phyloP scores from a whole-genome alignment of 2,797 vertebrate genomes.

The Cuculus canorus region DNA sequence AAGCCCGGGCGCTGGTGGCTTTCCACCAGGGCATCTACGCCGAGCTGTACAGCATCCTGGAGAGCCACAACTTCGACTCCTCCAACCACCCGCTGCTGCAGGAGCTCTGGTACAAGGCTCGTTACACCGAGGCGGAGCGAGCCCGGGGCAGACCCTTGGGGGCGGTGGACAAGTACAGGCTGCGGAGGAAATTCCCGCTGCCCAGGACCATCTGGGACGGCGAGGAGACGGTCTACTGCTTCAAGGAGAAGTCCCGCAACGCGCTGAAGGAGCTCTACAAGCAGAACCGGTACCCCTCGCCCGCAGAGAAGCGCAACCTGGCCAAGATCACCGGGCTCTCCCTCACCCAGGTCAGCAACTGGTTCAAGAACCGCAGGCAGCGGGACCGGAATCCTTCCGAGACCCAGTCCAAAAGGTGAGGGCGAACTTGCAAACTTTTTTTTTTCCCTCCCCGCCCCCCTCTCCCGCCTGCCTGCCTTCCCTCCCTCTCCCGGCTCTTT shows the following conservation, averaged over 20 bases:
- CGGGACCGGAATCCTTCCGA: conserved; percentile 96
- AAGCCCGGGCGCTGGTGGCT: conserved; percentile 96
- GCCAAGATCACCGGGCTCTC: conserved; percentile 98
- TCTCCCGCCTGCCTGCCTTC: conserved; percentile 27
- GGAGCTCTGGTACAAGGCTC: conserved; percentile 98
- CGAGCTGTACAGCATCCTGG: conserved; percentile 96
- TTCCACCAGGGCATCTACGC: conserved; percentile 96
- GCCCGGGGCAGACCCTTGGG: conserved; percentile 95
- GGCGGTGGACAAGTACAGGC: conserved; percentile 98
- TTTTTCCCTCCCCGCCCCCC: conserved; percentile 51
- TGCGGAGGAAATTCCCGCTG: conserved; percentile 95
- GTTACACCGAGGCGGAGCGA: conserved; percentile 97
- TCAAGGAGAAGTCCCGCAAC: conserved; percentile 98
- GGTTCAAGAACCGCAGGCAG: conserved; percentile 99
- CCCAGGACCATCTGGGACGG: conserved; percentile 99
- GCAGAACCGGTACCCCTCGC: conserved; percentile 96
- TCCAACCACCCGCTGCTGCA: conserved; percentile 95
- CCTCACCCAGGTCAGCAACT: conserved; percentile 99
- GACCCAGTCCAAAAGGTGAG: conserved; percentile 96
- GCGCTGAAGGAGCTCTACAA: conserved; percentile 98
- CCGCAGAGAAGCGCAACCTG: conserved; percentile 94
- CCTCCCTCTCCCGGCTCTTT: conserved; percentile 51
- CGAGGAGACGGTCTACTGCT: conserved; percentile 99
- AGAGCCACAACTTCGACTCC: conserved; percentile 96
- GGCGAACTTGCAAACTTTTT: neutral